A percentile compares a stretch with the other conserved stretches of the same genome.
Evolutionary conservation across 1,140 invertebrate genomes (phyloP).

Genomic region (Ips nitidus): DNA sequence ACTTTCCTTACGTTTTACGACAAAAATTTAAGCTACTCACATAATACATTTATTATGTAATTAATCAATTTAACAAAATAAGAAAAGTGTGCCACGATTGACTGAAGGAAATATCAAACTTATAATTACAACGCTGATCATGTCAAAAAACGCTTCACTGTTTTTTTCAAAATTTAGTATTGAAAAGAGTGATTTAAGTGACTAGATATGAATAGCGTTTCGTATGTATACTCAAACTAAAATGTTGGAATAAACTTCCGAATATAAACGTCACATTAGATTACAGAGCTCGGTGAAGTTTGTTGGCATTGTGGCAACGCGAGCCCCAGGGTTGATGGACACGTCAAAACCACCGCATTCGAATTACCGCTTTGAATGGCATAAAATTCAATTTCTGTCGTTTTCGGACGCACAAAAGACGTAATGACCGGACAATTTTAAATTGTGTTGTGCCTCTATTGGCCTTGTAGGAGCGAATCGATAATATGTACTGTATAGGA

Average conservation of each 20-base stretch:
- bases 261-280: conserved; percentile 36
- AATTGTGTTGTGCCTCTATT: conserved; percentile 9
- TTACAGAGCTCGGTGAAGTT: conserved; percentile 30
- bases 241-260: conserved; percentile 17
- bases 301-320: conserved; percentile 25
- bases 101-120: too few relatives aligned
- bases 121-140: too few relatives aligned
- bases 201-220: not conserved
- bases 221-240: not conserved
- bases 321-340: conserved; percentile 6
- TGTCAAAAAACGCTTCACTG: too few relatives aligned
- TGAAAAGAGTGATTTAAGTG: too few relatives aligned
- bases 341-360: conserved; percentile 34
- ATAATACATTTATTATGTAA: too few relatives aligned
- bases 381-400: conserved; percentile 34
- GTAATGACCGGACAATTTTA: conserved; percentile 35
- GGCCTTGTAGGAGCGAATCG: too few relatives aligned
- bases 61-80: too few relatives aligned
- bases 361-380: conserved; percentile 34
- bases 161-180: too few relatives aligned
- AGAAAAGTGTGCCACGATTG: too few relatives aligned
- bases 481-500: too few relatives aligned
- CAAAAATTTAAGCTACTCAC: too few relatives aligned
- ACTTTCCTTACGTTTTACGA: too few relatives aligned
- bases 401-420: conserved; percentile 24